Evolutionary conservation across 1,140 invertebrate species (phyloP), one percentile per base, ranked within the genome.

Genomic region (Ruditapes philippinarum): DNA sequence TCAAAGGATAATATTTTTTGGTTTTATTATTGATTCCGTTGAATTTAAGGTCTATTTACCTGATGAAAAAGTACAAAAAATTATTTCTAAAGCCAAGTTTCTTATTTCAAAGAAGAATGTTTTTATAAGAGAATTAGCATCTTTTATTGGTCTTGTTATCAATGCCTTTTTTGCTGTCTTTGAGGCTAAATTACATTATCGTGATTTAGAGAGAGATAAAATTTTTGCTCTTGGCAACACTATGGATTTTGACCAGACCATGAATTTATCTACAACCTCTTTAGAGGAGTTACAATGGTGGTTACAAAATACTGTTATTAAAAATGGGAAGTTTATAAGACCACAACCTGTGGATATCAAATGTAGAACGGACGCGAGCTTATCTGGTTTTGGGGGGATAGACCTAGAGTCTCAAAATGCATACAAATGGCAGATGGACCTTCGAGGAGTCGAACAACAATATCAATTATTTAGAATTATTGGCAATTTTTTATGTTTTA

Each of bases 201-300:
- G 62, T 45, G 11, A 17, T 81, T 22, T 89, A 19, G 86, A 91
- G 42, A 60, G 78, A 28, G 33, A 85, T 42, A 86, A 91, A 62
- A 49, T 89, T 17, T 0, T 62, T 25, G 62, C 42, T 36, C 25
- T 91, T 9, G 45, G 33, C 12, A 19, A 45, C 31, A 54, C 68
- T 7, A 42, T 60, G 33, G n/a, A 89, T 83, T 87, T 80, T 91
- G 88, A 89, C 42, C 57, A 80, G 19, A 33, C 19, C 1, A 62
- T 89, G 31, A 28, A 45, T 40, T n/a, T 89, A 28, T 68, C 45
- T n/a, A n/a, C n/a, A n/a, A n/a, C n/a, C n/a, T n/a, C n/a, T n/a
- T n/a, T n/a, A n/a, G n/a, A 40, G 28, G 45, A 76, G 19, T 28
- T 76, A 22, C n/a, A 51, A 38, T 76, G 73, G 45, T 45, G 73